Conservation (phyloP, 2,888 invertebrate species). For the Megastigmus dorsalis region DNA sequence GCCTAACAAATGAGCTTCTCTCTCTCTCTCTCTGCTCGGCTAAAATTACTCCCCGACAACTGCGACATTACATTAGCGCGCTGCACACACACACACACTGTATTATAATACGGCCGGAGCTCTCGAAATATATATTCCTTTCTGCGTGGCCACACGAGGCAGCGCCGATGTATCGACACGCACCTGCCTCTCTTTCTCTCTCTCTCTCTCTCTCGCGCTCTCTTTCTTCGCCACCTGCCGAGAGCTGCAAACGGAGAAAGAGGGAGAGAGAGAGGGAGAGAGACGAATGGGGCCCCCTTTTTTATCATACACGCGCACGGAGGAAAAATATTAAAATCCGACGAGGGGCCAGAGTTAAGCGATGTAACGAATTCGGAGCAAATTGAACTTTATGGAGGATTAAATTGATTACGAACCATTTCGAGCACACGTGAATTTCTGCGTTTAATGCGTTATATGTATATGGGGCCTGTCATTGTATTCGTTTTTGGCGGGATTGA, state of each 20-base stretch:
- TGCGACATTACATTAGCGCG: slow-evolving; percentile 43
- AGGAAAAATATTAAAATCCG: slow-evolving; percentile 25
- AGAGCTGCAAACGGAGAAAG: slow-evolving; percentile 10
- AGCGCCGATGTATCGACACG: neutral
- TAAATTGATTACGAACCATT: slow-evolving; percentile 4
- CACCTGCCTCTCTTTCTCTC: slow-evolving; percentile 45
- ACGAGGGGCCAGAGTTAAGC: neutral
- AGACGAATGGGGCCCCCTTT: neutral
- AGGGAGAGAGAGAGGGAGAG: neutral
- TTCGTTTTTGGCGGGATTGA: no score
- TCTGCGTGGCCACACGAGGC: no score
- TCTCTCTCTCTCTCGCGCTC: no score
- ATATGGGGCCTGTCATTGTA: no score
- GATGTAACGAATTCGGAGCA: neutral
- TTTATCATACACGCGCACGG: neutral
- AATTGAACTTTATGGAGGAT: slow-evolving; percentile 23
- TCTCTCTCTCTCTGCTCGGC: no score
- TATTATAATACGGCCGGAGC: neutral
- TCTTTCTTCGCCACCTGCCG: slow-evolving; percentile 49
- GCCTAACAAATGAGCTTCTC: slow-evolving; percentile 33
- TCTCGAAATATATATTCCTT: slow-evolving; percentile 23
- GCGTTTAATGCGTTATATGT: no score
- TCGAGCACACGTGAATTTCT: no score
- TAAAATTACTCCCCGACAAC: slow-evolving; percentile 30
- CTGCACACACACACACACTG: neutral